phyloP scores from a whole-genome alignment of 2,113 vertebrate species.

The Hippolais icterina region DNA sequence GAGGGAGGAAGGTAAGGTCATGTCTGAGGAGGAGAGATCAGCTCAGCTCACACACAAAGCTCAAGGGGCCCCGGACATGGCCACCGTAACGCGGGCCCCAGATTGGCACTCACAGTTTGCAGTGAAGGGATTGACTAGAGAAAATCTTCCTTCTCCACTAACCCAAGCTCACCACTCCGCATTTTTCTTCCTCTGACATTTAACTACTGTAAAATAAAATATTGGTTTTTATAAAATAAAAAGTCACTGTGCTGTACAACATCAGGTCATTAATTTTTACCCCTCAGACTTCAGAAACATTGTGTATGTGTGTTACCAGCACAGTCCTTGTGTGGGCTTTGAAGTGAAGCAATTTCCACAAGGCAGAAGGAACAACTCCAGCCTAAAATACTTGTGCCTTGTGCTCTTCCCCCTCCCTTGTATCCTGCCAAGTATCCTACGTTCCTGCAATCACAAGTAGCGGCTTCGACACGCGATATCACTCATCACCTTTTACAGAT shows the following conservation, averaged over 20 bases:
- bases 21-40: not conserved
- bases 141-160: not conserved
- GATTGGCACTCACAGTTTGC: not conserved
- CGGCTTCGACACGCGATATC: not conserved
- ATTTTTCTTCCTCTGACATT: not conserved
- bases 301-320: not conserved
- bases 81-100: rapidly evolving
- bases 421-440: not conserved
- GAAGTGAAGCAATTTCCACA: not conserved
- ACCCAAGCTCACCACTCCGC: not conserved
- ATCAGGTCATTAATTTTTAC: not conserved
- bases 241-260: not conserved
- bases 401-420: not conserved
- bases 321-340: not conserved
- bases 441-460: not conserved
- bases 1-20: not conserved
- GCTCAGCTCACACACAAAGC: not conserved
- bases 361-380: not conserved
- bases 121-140: not conserved
- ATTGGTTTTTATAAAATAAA: not conserved
- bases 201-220: not conserved
- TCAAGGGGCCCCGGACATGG: not conserved
- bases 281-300: not conserved
- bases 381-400: not conserved
- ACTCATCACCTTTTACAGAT: not conserved